Evolutionary conservation across 2,113 vertebrate genomes (phyloP).

Genomic region (Alaudala cheleensis): DNA sequence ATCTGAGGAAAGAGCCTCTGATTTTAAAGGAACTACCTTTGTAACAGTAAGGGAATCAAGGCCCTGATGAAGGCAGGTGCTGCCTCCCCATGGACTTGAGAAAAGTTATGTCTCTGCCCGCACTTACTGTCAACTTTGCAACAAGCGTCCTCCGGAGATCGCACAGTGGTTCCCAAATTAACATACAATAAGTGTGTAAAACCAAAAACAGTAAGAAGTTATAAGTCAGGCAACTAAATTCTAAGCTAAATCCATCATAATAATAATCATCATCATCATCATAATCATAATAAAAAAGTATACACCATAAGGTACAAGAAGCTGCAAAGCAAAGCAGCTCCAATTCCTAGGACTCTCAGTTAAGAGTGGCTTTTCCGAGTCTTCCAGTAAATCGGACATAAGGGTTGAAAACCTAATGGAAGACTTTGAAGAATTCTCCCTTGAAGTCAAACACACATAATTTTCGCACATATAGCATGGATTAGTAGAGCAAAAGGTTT

Average conservation of each 20-base stretch:
- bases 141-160: slow-evolving; percentile 19
- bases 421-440: slow-evolving; percentile 49
- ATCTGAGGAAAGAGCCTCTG: neutral
- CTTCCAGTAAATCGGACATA: neutral
- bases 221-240: slow-evolving; percentile 73
- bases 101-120: neutral
- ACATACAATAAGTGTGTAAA: slow-evolving; percentile 32
- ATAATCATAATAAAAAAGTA: slow-evolving; percentile 70
- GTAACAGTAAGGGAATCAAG: neutral
- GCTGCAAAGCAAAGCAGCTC: slow-evolving; percentile 75
- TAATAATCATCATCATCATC: slow-evolving; percentile 45
- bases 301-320: slow-evolving; percentile 79
- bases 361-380: slow-evolving; percentile 62
- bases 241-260: slow-evolving; percentile 72
- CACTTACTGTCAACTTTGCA: neutral
- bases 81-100: neutral
- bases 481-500: slow-evolving; percentile 58
- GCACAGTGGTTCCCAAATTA: slow-evolving; percentile 45
- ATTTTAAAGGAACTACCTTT: neutral
- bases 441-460: slow-evolving; percentile 5
- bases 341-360: slow-evolving; percentile 60
- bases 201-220: slow-evolving; percentile 71
- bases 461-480: slow-evolving; percentile 13
- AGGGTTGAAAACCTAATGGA: slow-evolving; percentile 33
- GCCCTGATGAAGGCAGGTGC: neutral